A percentile compares a stretch with the other conserved stretches of the same genome.
These are phyloP conservation scores for Standfussiana lucernea DNA, from an alignment of 2,888 invertebrate species.

Conservation along the genomic window DNA sequence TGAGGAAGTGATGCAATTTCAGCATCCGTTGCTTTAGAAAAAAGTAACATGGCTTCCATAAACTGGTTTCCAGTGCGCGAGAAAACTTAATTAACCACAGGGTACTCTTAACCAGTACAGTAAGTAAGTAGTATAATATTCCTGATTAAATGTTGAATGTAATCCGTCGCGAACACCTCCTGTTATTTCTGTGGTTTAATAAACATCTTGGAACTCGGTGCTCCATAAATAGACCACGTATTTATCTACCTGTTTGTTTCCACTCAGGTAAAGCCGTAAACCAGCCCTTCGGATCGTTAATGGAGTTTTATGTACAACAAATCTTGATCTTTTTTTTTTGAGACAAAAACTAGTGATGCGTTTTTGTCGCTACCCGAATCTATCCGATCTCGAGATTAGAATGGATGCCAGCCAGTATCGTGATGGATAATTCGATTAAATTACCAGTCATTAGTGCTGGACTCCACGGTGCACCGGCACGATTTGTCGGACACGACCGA, in stretches of 20 bases:
- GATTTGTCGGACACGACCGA: slow-evolving; percentile 64
- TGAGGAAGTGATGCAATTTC: slow-evolving; percentile 55
- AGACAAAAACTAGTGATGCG: slow-evolving; percentile 60
- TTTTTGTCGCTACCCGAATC: slow-evolving; percentile 68
- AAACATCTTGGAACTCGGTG: slow-evolving; percentile 9
- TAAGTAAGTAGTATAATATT: slow-evolving; percentile 27
- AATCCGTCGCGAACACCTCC: slow-evolving; percentile 26
- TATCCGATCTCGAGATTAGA: slow-evolving; percentile 67
- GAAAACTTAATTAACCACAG: slow-evolving; percentile 34
- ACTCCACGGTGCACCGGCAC: slow-evolving; percentile 71
- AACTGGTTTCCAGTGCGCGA: slow-evolving; percentile 50
- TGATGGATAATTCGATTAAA: slow-evolving; percentile 79
- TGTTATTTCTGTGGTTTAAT: slow-evolving; percentile 32
- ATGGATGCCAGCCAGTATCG: slow-evolving; percentile 68
- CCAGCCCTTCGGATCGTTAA: slow-evolving; percentile 67
- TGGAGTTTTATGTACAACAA: slow-evolving; percentile 62
- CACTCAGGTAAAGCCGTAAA: slow-evolving; percentile 72
- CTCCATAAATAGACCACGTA: slow-evolving; percentile 33
- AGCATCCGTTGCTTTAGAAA: slow-evolving; percentile 50
- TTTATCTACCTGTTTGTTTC: slow-evolving; percentile 63
- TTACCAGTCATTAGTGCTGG: slow-evolving; percentile 76
- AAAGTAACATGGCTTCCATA: slow-evolving; percentile 34
- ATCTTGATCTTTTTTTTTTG: slow-evolving; percentile 46
- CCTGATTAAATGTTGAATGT: slow-evolving; percentile 21
- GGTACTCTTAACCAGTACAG: slow-evolving; percentile 24